These are phyloP conservation scores for Calcarius lapponicus DNA, from an alignment of 2,797 vertebrate genomes.

Conservation along the genomic window DNA sequence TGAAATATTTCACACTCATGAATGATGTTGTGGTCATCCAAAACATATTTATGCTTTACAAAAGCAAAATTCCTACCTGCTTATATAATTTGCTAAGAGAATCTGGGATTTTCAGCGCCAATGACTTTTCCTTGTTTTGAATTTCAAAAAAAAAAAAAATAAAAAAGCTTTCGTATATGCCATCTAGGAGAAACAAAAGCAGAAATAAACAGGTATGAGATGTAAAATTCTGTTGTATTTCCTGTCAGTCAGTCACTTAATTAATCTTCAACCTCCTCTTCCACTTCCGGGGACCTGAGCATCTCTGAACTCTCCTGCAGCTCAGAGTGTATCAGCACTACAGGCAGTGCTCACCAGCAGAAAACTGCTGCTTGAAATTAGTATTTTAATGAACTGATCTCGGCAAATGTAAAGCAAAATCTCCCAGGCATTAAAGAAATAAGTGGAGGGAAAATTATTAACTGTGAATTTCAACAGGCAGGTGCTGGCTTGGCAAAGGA, in stretches of 20 bases:
- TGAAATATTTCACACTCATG: neutral
- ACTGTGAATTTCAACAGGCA: slow-evolving; percentile 47
- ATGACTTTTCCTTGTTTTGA: neutral
- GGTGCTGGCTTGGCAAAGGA: slow-evolving; percentile 27
- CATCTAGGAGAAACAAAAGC: neutral
- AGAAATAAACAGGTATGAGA: neutral
- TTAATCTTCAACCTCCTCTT: neutral
- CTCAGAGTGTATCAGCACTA: neutral
- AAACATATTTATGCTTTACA: neutral
- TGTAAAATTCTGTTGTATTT: neutral
- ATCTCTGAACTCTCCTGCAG: slow-evolving; percentile 50
- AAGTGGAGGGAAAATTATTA: slow-evolving; percentile 44
- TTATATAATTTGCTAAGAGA: neutral
- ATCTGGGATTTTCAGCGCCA: neutral
- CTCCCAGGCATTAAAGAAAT: slow-evolving; percentile 65
- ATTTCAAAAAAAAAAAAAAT: neutral
- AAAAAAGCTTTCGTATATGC: neutral
- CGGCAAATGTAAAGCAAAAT: slow-evolving; percentile 70
- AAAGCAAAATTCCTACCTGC: neutral
- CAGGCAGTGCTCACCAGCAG: slow-evolving; percentile 49
- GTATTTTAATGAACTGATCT: slow-evolving; percentile 75
- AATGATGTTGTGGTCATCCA: neutral
- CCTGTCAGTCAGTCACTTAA: neutral
- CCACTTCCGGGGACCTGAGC: slow-evolving; percentile 36
- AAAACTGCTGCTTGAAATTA: slow-evolving; percentile 77